Evolutionary conservation across 2,888 invertebrate genomes (phyloP), one percentile per base, ranked within the genome.

Genomic region (Cynaeus angustus): DNA sequence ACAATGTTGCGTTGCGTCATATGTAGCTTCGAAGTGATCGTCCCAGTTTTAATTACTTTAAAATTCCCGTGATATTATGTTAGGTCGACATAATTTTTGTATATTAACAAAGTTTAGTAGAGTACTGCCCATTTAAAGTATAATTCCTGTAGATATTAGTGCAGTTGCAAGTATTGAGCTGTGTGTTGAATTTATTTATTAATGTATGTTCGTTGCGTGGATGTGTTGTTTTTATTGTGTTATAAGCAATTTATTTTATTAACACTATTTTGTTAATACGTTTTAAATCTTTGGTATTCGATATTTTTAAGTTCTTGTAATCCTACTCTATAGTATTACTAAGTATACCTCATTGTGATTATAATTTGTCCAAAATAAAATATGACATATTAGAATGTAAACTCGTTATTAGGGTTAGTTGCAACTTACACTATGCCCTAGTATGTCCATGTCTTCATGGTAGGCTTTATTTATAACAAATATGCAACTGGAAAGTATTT

Each of bases 301-400:
- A 46, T 62, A 56, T 62, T 64, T 66, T 68, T 68, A 72, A 62
- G 61, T 72, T 68, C 43, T 68, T 68, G 41, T 77, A 77, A 76
- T 80, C 76, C 77, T 73, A 77, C 77, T 79, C 78, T 73, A 79
- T 81, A 82, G 81, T 82, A 82, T 82, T 82, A 82, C 76, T 78
- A 78, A 76, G 77, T 75, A 80, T 80, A 80, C 80, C 80, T 80
- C 80, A 81, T 79, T 82, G 81, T 81, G 81, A 81, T 81, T 77
- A 77, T 78, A 79, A 79, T 80, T 79, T 81, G 79, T 80, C 78
- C 78, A 77, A 81, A 81, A 80, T 79, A 77, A 79, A 80, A 74
- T 68, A 62, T 41, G 38, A 50, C 50, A 69, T n/a, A n/a, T 69
- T 69, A 69, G 45, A 21, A 12, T 56, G 21, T 53, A 53, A 56